Percentiles rank a stretch among this genome's conserved stretches.
phyloP scores from a whole-genome alignment of 2,888 invertebrate species.

The Actias luna region DNA sequence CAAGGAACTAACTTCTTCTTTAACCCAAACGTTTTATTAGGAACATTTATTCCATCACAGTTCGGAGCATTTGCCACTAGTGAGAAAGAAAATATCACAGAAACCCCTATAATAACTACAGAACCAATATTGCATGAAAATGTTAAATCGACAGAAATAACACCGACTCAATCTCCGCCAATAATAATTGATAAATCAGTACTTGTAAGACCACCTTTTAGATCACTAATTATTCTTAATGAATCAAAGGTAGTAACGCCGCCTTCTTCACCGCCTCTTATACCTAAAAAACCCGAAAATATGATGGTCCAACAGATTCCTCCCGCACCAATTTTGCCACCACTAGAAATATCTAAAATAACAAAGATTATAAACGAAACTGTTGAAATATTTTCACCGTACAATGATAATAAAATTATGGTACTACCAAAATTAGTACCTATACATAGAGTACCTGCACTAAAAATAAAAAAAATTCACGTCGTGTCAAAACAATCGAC shows the following conservation, averaged over 20 bases:
- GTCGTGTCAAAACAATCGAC: neutral
- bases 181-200: slow-evolving; percentile 20
- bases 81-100: slow-evolving; percentile 19
- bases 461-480: neutral
- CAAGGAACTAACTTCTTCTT: slow-evolving; percentile 50
- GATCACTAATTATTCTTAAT: slow-evolving; percentile 18
- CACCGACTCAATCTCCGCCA: neutral
- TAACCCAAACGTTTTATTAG: slow-evolving; percentile 39
- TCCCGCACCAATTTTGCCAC: slow-evolving; percentile 17
- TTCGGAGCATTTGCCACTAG: slow-evolving; percentile 27
- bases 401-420: neutral
- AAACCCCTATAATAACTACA: neutral
- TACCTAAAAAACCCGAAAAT: neutral
- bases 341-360: slow-evolving; percentile 16
- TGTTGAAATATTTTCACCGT: slow-evolving; percentile 3
- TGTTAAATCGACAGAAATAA: neutral
- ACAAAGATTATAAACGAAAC: slow-evolving; percentile 18
- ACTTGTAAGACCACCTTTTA: neutral
- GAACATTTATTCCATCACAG: slow-evolving; percentile 22
- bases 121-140: neutral
- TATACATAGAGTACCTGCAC: neutral
- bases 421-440: neutral
- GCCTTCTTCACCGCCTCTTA: neutral
- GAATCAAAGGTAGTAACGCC: slow-evolving; percentile 18
- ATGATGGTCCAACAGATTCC: neutral